These are phyloP conservation scores for Drosophila mimica DNA, from an alignment of 2,888 invertebrate species.

Conservation along the genomic window DNA sequence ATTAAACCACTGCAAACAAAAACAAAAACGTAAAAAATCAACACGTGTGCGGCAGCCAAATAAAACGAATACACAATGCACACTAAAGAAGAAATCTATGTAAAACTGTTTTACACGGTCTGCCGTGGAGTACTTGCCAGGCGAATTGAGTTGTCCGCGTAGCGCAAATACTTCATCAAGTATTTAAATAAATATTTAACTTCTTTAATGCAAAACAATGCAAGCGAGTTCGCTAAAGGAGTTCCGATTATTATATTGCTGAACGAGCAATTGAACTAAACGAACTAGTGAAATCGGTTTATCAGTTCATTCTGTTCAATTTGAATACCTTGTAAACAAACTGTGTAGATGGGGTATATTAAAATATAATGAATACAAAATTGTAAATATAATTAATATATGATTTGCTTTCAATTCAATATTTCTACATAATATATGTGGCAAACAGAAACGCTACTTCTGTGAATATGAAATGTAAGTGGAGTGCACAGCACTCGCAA, in stretches of 20 bases:
- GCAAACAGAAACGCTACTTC: background rate
- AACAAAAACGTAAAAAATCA: slow-evolving; percentile 44
- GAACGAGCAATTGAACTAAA: slow-evolving; percentile 31
- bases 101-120: background rate
- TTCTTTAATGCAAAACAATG: slow-evolving; percentile 16
- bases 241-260: slow-evolving; percentile 46
- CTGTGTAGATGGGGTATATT: slow-evolving; percentile 33
- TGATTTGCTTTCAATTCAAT: background rate
- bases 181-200: slow-evolving; percentile 10
- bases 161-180: slow-evolving; percentile 47
- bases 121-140: slow-evolving; percentile 43
- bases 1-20: slow-evolving; percentile 55
- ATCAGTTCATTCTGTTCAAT: slow-evolving; percentile 34
- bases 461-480: background rate
- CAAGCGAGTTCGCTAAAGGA: slow-evolving; percentile 9
- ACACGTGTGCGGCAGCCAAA: slow-evolving; percentile 45
- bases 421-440: background rate
- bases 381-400: background rate
- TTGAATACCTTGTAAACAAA: slow-evolving; percentile 51
- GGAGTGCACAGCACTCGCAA: background rate
- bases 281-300: slow-evolving; percentile 46
- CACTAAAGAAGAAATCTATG: background rate
- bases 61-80: background rate
- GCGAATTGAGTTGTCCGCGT: slow-evolving; percentile 31
- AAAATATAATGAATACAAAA: background rate